Evolutionary conservation across 2,113 vertebrate genomes (phyloP).

Genomic region (Cichladusa arquata): DNA sequence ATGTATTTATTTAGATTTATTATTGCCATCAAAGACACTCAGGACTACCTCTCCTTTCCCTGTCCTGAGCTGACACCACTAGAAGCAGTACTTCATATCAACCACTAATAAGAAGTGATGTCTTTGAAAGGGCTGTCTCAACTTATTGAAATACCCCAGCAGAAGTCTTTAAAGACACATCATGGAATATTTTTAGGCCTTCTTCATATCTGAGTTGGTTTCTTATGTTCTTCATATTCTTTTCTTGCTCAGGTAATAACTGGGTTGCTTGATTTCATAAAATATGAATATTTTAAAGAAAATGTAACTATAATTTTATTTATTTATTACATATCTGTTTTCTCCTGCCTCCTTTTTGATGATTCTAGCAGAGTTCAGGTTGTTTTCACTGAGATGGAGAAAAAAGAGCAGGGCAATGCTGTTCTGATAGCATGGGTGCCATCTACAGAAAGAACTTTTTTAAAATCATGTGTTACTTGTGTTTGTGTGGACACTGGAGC

Average conservation of each 20-base stretch:
- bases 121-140: slow-evolving; percentile 38
- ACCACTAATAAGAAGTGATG: slow-evolving; percentile 44
- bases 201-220: neutral
- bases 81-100: neutral
- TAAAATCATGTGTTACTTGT: neutral
- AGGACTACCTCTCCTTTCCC: neutral
- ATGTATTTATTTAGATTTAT: slow-evolving; percentile 13
- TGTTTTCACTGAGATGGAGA: neutral
- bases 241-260: neutral
- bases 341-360: neutral
- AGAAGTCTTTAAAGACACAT: neutral
- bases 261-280: neutral
- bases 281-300: neutral
- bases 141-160: slow-evolving; percentile 17
- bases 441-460: neutral
- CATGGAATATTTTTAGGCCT: neutral
- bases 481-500: neutral
- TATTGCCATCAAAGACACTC: neutral
- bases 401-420: fast-evolving
- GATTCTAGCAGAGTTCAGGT: neutral
- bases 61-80: slow-evolving; percentile 35
- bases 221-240: neutral
- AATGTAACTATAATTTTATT: neutral
- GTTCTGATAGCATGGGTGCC: neutral
- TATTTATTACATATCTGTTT: neutral